Evolutionary conservation across 2,888 invertebrate species (phyloP).

Genomic region (Mythimna pallens): DNA sequence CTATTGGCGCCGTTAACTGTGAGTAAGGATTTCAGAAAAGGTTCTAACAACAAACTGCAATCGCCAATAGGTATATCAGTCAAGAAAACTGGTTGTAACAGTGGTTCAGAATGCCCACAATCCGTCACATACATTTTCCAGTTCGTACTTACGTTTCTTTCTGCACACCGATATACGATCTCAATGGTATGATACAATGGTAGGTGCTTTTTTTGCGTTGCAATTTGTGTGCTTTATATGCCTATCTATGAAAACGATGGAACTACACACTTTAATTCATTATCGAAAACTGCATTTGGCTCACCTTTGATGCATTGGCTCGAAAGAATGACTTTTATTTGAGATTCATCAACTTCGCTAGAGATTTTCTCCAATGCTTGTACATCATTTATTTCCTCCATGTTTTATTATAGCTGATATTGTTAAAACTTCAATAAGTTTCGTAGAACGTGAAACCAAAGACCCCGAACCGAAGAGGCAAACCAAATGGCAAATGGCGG

Average conservation of each 20-base stretch:
- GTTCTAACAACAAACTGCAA: conserved; percentile 5
- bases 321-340: conserved; percentile 77
- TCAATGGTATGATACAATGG: too few relatives aligned
- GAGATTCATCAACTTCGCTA: conserved; percentile 79
- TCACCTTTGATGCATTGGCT: conserved; percentile 84
- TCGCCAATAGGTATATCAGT: background rate
- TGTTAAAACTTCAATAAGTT: background rate
- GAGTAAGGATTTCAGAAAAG: background rate
- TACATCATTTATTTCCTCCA: conserved; percentile 77
- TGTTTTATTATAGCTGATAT: conserved; percentile 54
- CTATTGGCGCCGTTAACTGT: too few relatives aligned
- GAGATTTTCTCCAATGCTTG: conserved; percentile 78
- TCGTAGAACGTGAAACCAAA: background rate
- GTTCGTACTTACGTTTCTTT: too few relatives aligned
- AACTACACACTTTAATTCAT: background rate
- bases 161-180: too few relatives aligned
- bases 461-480: background rate
- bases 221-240: background rate
- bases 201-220: background rate
- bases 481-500: conserved; percentile 39
- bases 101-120: background rate
- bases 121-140: background rate
- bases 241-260: background rate
- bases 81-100: background rate
- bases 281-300: conserved; percentile 9